Conservation (phyloP, 2,888 invertebrate species). For the Drosophila anceps region DNA sequence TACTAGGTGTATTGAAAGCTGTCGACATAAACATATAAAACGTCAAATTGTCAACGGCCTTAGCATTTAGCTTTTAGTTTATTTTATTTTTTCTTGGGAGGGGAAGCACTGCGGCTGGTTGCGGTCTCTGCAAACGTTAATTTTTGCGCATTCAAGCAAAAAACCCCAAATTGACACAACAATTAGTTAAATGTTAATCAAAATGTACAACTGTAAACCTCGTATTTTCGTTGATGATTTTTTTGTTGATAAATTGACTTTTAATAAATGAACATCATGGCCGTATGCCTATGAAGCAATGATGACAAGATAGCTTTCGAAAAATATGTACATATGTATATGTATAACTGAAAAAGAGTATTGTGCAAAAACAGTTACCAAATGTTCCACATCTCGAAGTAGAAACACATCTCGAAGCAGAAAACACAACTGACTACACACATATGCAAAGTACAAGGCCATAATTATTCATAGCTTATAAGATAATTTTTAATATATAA, state of each 20-base stretch:
- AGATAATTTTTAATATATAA: too few species aligned
- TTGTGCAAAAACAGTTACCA: not conserved
- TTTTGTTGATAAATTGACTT: constrained; percentile 42
- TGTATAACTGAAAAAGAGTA: not conserved
- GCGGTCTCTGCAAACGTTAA: constrained; percentile 54
- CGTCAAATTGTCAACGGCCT: constrained; percentile 39
- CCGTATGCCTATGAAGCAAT: constrained; percentile 35
- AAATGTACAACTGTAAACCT: constrained; percentile 57
- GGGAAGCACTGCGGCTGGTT: constrained; percentile 57
- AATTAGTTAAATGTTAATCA: constrained; percentile 73
- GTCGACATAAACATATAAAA: constrained; percentile 10
- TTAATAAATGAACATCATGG: constrained; percentile 45
- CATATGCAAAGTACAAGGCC: not conserved
- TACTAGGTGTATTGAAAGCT: constrained; percentile 20
- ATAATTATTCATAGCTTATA: not conserved
- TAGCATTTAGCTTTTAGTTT: constrained; percentile 24
- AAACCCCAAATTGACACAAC: constrained; percentile 57
- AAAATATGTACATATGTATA: constrained; percentile 18
- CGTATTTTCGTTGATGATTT: constrained; percentile 12
- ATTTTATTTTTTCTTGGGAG: not conserved
- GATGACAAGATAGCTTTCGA: constrained; percentile 50
- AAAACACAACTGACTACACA: not conserved
- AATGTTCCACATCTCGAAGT: constrained; percentile 3
- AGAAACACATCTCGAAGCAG: not conserved
- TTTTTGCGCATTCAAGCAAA: constrained; percentile 51